These are phyloP conservation scores for Cosmia pyralina DNA, from an alignment of 2,888 invertebrate genomes.

Conservation along the genomic window DNA sequence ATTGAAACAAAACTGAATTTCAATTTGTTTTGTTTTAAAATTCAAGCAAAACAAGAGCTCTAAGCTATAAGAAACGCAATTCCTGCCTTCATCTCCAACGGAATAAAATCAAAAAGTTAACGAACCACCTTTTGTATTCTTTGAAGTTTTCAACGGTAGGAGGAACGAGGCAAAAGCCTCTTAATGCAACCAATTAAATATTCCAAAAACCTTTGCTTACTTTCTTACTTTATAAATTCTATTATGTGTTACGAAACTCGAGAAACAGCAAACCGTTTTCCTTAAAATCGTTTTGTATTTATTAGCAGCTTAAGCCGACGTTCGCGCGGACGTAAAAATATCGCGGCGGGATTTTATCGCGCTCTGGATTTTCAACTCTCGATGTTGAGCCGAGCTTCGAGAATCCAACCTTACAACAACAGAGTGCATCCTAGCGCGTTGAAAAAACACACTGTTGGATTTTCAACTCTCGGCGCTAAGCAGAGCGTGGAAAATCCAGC, in stretches of 20 bases:
- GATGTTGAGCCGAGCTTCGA: too few relatives aligned
- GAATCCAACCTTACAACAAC: too few relatives aligned
- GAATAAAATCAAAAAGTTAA: constrained; percentile 51
- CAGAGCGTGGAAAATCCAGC: too few relatives aligned
- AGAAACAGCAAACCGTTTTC: constrained; percentile 18
- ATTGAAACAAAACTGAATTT: constrained; percentile 5
- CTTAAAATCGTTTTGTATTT: constrained; percentile 28
- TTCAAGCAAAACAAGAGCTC: constrained; percentile 3
- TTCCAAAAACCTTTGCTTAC: constrained; percentile 41
- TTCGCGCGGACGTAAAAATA: too few relatives aligned
- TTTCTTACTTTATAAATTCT: constrained; percentile 32
- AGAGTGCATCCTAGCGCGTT: too few relatives aligned
- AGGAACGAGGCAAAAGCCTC: constrained; percentile 36
- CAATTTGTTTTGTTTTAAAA: background rate
- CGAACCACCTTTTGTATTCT: constrained; percentile 51
- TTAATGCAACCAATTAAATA: constrained; percentile 63
- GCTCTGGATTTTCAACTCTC: too few relatives aligned
- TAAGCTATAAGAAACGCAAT: constrained; percentile 24
- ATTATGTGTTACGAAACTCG: constrained; percentile 34
- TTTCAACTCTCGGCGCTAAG: too few relatives aligned
- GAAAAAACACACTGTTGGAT: too few relatives aligned
- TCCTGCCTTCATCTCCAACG: constrained; percentile 19
- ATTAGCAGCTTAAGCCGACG: constrained; percentile 6
- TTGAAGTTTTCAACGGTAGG: constrained; percentile 50
- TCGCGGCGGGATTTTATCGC: too few relatives aligned